These are phyloP conservation scores for Lineus longissimus DNA, from an alignment of 1,140 invertebrate species.

Conservation along the genomic window DNA sequence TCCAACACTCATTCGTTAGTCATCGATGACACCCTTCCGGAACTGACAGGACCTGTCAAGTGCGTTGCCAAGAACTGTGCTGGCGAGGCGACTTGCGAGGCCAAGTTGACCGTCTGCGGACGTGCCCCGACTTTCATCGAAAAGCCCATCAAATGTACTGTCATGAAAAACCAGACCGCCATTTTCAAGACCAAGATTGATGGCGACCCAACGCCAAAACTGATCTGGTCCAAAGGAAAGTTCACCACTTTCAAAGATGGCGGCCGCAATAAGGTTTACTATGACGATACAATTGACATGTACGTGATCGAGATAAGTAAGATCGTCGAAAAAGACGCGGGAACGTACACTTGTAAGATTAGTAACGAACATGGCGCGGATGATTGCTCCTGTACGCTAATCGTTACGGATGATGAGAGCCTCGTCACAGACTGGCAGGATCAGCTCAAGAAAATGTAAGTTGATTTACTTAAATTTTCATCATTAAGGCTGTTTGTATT, in stretches of 20 bases:
- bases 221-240: conserved; percentile 53
- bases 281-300: conserved; percentile 43
- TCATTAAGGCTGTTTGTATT: not conserved
- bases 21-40: conserved; percentile 35
- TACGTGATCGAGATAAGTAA: conserved; percentile 47
- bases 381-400: conserved; percentile 48
- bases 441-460: conserved; percentile 48
- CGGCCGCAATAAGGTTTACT: conserved; percentile 36
- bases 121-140: conserved; percentile 43
- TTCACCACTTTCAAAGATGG: conserved; percentile 38
- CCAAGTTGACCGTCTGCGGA: conserved; percentile 44
- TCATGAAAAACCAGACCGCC: conserved; percentile 46
- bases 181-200: conserved; percentile 45
- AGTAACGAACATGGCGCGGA: conserved; percentile 49
- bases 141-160: conserved; percentile 49
- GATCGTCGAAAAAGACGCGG: conserved; percentile 47
- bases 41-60: conserved; percentile 40
- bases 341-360: conserved; percentile 49
- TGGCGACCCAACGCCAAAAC: conserved; percentile 45
- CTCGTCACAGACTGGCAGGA: conserved; percentile 51
- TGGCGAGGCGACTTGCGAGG: conserved; percentile 40
- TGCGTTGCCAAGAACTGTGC: conserved; percentile 45
- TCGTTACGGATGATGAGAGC: conserved; percentile 49
- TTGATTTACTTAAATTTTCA: not conserved
- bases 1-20: conserved; percentile 35